These are phyloP conservation scores for Periophthalmus magnuspinnatus DNA, from an alignment of 2,797 vertebrate species.

Conservation along the genomic window DNA sequence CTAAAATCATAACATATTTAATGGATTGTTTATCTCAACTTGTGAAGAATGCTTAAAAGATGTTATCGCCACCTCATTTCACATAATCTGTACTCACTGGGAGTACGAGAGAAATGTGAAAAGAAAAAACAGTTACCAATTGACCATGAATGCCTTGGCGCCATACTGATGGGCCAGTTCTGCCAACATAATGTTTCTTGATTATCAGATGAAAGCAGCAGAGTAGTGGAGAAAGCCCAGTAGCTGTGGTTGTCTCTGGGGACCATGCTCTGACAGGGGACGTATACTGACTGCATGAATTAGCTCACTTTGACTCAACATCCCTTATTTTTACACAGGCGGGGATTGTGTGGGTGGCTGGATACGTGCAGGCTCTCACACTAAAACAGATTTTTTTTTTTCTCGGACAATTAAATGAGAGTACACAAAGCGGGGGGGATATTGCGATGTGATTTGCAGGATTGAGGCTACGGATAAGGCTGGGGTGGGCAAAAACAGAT, in stretches of 20 bases:
- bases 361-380: conserved; percentile 37
- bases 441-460: conserved; percentile 4
- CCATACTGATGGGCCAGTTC: conserved; percentile 1
- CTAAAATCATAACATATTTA: conserved; percentile 30
- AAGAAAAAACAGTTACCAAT: background rate
- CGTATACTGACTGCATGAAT: conserved; percentile 58
- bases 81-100: background rate
- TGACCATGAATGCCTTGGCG: conserved; percentile 9
- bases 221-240: conserved; percentile 55
- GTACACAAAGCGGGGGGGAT: background rate
- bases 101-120: background rate
- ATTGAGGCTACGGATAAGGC: conserved; percentile 7
- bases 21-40: conserved; percentile 19
- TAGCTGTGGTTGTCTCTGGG: conserved; percentile 55
- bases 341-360: conserved; percentile 38
- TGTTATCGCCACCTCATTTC: conserved; percentile 4
- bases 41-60: conserved; percentile 32
- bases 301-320: conserved; percentile 57
- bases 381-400: conserved; percentile 12
- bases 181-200: conserved; percentile 24
- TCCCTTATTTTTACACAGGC: conserved; percentile 41
- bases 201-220: conserved; percentile 45
- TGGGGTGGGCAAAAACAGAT: background rate
- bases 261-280: conserved; percentile 46
- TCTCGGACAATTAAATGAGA: conserved; percentile 18